Evolutionary conservation across 2,113 vertebrate species (phyloP).

Genomic region (Solea senegalensis): DNA sequence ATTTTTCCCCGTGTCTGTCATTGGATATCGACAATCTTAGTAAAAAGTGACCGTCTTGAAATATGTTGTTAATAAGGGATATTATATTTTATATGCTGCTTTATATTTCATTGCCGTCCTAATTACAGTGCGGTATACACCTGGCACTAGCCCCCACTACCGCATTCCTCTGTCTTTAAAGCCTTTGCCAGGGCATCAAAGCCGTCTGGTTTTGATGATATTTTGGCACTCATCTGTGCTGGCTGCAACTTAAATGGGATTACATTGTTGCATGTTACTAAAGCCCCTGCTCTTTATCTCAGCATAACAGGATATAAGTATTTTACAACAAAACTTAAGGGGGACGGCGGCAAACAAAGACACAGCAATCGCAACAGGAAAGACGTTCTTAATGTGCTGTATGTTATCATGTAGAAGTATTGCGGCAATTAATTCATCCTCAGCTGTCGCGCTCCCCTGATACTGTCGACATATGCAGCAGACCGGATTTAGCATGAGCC

Average conservation of each 20-base stretch:
- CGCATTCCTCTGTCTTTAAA: conserved; percentile 79
- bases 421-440: conserved; percentile 4
- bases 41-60: conserved; percentile 44
- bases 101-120: conserved; percentile 76
- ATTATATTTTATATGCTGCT: conserved; percentile 72
- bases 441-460: background rate
- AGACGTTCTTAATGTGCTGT: background rate
- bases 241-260: conserved; percentile 79
- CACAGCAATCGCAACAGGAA: conserved; percentile 19
- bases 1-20: background rate
- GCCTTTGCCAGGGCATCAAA: conserved; percentile 81
- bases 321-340: conserved; percentile 60
- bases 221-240: conserved; percentile 76
- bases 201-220: conserved; percentile 78
- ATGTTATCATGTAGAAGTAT: conserved; percentile 15
- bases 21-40: conserved; percentile 18
- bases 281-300: conserved; percentile 69
- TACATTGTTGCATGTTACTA: conserved; percentile 73
- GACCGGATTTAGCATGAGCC: background rate
- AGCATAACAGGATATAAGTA: conserved; percentile 66
- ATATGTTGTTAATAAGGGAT: conserved; percentile 65
- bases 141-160: conserved; percentile 75
- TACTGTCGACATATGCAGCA: conserved; percentile 4
- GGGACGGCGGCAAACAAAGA: conserved; percentile 21
- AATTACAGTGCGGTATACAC: conserved; percentile 80